These are phyloP conservation scores for Ferrisia virgata DNA, from an alignment of 2,888 invertebrate genomes.

Conservation along the genomic window DNA sequence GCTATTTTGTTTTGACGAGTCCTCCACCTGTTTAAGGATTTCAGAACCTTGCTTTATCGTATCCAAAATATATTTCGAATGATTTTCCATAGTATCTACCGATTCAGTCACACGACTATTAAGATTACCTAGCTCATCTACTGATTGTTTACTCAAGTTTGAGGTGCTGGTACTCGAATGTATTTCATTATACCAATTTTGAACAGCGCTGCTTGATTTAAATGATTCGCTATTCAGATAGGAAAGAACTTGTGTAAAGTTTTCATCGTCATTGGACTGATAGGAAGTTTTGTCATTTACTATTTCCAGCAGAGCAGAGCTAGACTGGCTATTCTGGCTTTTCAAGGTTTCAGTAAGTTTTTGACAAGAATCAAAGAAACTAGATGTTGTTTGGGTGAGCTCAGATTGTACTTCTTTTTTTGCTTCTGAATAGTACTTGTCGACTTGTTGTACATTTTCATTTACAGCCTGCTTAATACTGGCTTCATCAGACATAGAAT, in stretches of 20 bases:
- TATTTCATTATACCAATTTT: background rate
- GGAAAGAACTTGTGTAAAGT: background rate
- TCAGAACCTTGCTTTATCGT: background rate
- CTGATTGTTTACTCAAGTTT: background rate
- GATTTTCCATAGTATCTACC: background rate
- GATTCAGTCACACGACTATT: background rate
- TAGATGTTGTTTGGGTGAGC: background rate
- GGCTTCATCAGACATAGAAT: background rate
- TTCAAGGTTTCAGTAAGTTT: background rate
- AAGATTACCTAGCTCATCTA: background rate
- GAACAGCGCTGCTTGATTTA: background rate
- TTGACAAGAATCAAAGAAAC: background rate
- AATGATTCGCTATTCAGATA: background rate
- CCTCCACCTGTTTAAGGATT: background rate
- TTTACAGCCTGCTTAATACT: background rate
- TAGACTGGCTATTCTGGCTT: background rate
- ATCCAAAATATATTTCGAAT: background rate
- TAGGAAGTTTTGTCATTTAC: background rate
- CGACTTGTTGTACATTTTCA: background rate
- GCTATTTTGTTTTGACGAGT: background rate
- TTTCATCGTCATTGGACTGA: background rate
- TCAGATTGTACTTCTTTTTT: slow-evolving; percentile 12
- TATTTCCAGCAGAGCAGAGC: background rate
- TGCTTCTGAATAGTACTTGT: background rate
- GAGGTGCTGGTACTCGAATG: background rate